These are phyloP conservation scores for Ammodytes marinus DNA, from an alignment of 2,113 vertebrate genomes.

Conservation along the genomic window DNA sequence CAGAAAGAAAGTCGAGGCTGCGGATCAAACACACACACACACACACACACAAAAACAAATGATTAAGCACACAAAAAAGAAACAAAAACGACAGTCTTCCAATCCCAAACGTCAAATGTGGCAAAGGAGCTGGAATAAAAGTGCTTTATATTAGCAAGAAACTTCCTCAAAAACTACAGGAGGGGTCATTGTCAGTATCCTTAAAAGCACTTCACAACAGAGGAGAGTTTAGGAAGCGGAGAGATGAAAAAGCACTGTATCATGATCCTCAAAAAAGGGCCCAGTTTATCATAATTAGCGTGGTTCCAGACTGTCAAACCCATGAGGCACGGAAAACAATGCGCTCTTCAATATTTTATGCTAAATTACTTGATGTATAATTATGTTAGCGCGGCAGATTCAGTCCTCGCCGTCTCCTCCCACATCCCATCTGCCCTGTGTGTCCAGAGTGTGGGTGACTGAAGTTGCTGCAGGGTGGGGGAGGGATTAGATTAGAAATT, in stretches of 20 bases:
- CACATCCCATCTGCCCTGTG: constrained; percentile 83
- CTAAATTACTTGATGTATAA: constrained; percentile 73
- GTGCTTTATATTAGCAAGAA: constrained; percentile 62
- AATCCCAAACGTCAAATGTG: constrained; percentile 52
- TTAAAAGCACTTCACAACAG: constrained; percentile 55
- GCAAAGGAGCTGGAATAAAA: constrained; percentile 52
- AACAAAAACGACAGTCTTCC: constrained; percentile 45
- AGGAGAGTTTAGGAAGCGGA: constrained; percentile 24
- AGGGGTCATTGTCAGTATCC: constrained; percentile 45
- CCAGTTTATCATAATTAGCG: constrained; percentile 68
- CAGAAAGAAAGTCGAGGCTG: constrained; percentile 57
- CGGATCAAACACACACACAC: constrained; percentile 1
- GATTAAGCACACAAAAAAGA: constrained; percentile 16
- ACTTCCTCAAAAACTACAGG: constrained; percentile 55
- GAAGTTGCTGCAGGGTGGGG: constrained; percentile 58
- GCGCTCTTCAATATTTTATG: constrained; percentile 59
- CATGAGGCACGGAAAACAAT: constrained; percentile 58
- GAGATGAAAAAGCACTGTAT: constrained; percentile 51
- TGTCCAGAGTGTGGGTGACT: constrained; percentile 81
- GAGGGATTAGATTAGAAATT: constrained; percentile 60
- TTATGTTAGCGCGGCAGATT: constrained; percentile 69
- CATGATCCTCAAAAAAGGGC: constrained; percentile 46
- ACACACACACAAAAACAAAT: neutral
- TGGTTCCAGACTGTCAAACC: constrained; percentile 61
- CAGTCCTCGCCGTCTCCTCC: constrained; percentile 77